Evolutionary conservation across 1,140 invertebrate species (phyloP).

Genomic region (Danaus melanippus): DNA sequence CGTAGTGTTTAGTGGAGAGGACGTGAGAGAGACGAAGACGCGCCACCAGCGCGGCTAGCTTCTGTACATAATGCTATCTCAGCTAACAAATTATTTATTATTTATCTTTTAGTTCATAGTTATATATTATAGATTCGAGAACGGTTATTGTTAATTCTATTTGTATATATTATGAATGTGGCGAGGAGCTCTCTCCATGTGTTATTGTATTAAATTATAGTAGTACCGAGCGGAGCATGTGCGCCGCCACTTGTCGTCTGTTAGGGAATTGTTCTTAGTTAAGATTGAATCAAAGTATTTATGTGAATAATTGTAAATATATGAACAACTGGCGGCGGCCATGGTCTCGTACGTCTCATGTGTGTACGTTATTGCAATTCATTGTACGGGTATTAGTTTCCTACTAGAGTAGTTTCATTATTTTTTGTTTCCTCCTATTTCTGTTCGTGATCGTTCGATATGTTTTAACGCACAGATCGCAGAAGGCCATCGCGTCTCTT

Average conservation of each 20-base stretch:
- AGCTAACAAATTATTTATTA: conserved; percentile 63
- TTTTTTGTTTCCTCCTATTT: conserved; percentile 49
- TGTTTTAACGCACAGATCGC: conserved; percentile 39
- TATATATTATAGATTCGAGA: conserved; percentile 29
- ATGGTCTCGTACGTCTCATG: conserved; percentile 2
- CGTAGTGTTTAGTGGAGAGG: conserved; percentile 33
- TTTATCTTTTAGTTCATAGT: conserved; percentile 59
- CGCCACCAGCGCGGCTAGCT: conserved; percentile 46
- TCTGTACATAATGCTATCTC: conserved; percentile 64
- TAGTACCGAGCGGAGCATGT: conserved; percentile 21
- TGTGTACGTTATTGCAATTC: conserved; percentile 49
- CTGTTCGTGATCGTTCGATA: conserved; percentile 47
- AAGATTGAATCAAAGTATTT: conserved; percentile 42
- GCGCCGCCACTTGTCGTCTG: conserved; percentile 29
- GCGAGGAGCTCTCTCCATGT: too few species aligned
- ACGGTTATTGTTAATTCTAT: conserved; percentile 38
- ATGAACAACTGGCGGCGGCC: conserved; percentile 14
- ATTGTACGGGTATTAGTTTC: conserved; percentile 72
- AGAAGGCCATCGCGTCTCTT: conserved; percentile 46
- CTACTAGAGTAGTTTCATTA: conserved; percentile 65
- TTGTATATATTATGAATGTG: conserved; percentile 39
- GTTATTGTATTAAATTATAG: too few species aligned
- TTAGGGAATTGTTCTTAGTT: conserved; percentile 36
- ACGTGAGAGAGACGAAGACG: conserved; percentile 22
- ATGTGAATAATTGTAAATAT: conserved; percentile 38